These are phyloP conservation scores for Mus minutoides DNA, from an alignment of 2,797 vertebrate genomes.

Conservation along the genomic window DNA sequence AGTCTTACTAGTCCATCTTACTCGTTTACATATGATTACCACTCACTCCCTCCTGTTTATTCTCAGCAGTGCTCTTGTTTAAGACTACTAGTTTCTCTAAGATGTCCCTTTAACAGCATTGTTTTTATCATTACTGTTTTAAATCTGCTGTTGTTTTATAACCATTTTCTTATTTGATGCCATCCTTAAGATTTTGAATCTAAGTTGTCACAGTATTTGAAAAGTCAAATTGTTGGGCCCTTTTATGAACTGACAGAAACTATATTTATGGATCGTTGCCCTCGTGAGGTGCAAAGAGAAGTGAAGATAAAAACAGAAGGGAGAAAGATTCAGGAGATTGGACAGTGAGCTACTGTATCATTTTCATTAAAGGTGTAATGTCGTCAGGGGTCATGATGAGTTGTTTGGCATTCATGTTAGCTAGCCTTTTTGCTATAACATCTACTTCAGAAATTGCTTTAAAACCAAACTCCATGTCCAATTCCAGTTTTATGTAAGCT, in stretches of 20 bases:
- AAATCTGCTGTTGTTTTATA: background rate
- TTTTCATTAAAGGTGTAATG: constrained; percentile 42
- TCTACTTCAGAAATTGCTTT: constrained; percentile 40
- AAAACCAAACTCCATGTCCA: constrained; percentile 32
- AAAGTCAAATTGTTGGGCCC: constrained; percentile 28
- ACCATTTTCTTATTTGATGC: background rate
- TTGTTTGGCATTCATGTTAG: constrained; percentile 20
- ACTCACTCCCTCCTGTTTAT: background rate
- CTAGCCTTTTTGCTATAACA: constrained; percentile 33
- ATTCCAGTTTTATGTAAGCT: constrained; percentile 36
- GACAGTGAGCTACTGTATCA: background rate
- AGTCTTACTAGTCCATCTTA: background rate
- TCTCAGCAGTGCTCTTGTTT: background rate
- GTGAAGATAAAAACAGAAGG: constrained; percentile 46
- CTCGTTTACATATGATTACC: background rate
- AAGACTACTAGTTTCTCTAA: background rate
- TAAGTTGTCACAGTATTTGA: background rate
- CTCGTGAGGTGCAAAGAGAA: background rate
- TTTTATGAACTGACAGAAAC: constrained; percentile 31
- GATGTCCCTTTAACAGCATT: background rate
- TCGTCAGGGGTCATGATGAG: background rate
- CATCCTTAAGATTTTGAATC: constrained; percentile 9
- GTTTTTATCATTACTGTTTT: constrained; percentile 50
- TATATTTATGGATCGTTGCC: constrained; percentile 33
- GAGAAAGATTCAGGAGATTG: background rate